Evolutionary conservation across 2,888 invertebrate genomes (phyloP), one percentile per base, ranked within the genome.

Genomic region (Mimas tiliae): DNA sequence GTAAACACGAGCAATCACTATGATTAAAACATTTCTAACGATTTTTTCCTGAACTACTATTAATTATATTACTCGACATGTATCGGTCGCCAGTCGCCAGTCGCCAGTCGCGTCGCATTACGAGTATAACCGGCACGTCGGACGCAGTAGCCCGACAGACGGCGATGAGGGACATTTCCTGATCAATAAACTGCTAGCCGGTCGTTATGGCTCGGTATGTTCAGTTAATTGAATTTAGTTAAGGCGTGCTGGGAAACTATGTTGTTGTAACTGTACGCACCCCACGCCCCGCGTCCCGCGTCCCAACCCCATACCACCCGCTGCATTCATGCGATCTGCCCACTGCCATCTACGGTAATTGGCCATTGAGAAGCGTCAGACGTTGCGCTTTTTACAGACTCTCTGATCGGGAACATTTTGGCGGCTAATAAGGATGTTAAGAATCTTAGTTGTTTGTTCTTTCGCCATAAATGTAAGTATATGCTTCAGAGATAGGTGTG

Each of bases 141-240:
- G 58, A 19, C 58, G 34, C 34, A 33, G 21, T 21, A 21, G 27
- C 21, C 8, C n/a, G 19, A 62, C 33, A 55, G 55, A 12, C 65
- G 27, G 14, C 55, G 55, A 21, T 69, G 75, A 80, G 63, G 75
- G 84, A 83, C 85, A 72, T 85, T 83, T 85, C 86, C 86, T 83
- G 70, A 69, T 80, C 77, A 77, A 65, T 53, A 55, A 70, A 75
- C 78, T 74, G 77, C 81, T 77, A 74, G 62, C 68, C 66, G 66
- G 64, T 69, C 67, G 58, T 51, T 72, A 71, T 74, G 71, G 72
- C 73, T 68, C 66, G 50, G 19, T 11, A 58, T 67, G 71, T 64
- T 67, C 62, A 53, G 75, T 70, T 74, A 75, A 83, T 84, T 84
- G 80, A 81, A 82, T 84, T 73, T 73, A 74, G 74, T 79, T 81